These are phyloP conservation scores for Cryptocephalus moraei DNA, from an alignment of 2,888 invertebrate genomes.

Conservation along the genomic window DNA sequence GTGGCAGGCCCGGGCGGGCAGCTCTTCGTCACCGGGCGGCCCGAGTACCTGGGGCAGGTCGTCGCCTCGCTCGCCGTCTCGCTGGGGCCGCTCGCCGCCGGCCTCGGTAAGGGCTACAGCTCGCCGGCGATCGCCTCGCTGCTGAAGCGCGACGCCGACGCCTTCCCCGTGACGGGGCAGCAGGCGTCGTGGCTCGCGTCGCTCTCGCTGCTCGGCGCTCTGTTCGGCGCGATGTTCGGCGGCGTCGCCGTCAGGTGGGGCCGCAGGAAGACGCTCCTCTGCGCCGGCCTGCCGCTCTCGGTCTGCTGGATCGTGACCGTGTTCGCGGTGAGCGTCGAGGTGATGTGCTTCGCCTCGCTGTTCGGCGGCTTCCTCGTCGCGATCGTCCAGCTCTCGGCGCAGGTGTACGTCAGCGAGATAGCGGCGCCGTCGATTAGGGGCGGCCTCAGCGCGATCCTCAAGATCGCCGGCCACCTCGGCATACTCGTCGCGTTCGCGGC, in stretches of 20 bases:
- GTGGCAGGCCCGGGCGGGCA: constrained; percentile 32
- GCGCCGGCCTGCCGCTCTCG: constrained; percentile 66
- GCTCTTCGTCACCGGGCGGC: constrained; percentile 28
- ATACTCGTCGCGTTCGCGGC: constrained; percentile 74
- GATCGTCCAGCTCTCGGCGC: constrained; percentile 35
- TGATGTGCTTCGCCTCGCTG: constrained; percentile 77
- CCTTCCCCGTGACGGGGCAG: constrained; percentile 58
- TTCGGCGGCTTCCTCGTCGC: constrained; percentile 56
- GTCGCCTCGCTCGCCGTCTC: constrained; percentile 69
- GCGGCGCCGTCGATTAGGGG: constrained; percentile 80
- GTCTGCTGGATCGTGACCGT: constrained; percentile 75
- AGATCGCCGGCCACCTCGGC: constrained; percentile 77
- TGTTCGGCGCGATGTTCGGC: constrained; percentile 69
- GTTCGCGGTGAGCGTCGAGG: constrained; percentile 63
- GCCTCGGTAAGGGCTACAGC: constrained; percentile 73
- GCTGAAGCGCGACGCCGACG: constrained; percentile 47
- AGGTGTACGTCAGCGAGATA: constrained; percentile 84
- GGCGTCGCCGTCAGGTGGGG: constrained; percentile 71
- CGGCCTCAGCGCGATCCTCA: constrained; percentile 75
- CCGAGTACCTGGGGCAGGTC: constrained; percentile 47
- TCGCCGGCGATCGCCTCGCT: constrained; percentile 73
- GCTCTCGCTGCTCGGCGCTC: constrained; percentile 66
- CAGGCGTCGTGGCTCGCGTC: constrained; percentile 77
- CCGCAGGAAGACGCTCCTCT: constrained; percentile 56
- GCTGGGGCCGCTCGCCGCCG: constrained; percentile 69